Conservation (phyloP, 2,888 invertebrate species). For the Hydrotaea diabolus region DNA sequence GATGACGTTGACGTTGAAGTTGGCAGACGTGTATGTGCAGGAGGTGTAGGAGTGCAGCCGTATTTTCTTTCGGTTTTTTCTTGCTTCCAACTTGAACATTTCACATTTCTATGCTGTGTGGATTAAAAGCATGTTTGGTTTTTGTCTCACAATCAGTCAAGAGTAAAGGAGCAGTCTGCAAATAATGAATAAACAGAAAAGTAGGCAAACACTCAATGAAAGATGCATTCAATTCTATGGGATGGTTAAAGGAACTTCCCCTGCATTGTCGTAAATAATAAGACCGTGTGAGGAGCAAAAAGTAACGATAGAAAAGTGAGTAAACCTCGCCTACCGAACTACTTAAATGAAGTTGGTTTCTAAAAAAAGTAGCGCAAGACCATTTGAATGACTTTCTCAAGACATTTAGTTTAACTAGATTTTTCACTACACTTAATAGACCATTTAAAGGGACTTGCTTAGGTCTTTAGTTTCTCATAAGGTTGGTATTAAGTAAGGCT, state of each 20-base stretch:
- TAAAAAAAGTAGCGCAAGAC: no score
- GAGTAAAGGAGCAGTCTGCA: slow-evolving; percentile 65
- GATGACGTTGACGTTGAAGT: slow-evolving; percentile 49
- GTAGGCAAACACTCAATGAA: slow-evolving; percentile 49
- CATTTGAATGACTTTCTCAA: no score
- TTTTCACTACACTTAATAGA: no score
- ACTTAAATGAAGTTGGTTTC: no score
- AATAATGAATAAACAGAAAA: slow-evolving; percentile 62
- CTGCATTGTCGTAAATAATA: neutral
- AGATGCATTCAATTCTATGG: slow-evolving; percentile 20
- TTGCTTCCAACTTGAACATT: slow-evolving; percentile 47
- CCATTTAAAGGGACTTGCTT: no score
- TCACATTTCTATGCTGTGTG: slow-evolving; percentile 52
- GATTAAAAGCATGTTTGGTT: slow-evolving; percentile 63
- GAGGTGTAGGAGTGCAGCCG: neutral
- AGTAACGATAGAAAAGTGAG: neutral
- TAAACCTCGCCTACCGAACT: no score
- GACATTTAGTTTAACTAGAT: no score
- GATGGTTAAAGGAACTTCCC: neutral
- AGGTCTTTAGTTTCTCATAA: no score
- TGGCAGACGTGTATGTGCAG: neutral
- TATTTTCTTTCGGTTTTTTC: slow-evolving; percentile 29
- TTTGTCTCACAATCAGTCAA: slow-evolving; percentile 66
- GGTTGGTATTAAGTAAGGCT: no score
- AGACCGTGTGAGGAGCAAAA: neutral